Percentiles rank a stretch among this genome's conserved stretches.
Evolutionary conservation across 2,797 vertebrate genomes (phyloP).

Genomic region (Mormyrus hasselquistii): DNA sequence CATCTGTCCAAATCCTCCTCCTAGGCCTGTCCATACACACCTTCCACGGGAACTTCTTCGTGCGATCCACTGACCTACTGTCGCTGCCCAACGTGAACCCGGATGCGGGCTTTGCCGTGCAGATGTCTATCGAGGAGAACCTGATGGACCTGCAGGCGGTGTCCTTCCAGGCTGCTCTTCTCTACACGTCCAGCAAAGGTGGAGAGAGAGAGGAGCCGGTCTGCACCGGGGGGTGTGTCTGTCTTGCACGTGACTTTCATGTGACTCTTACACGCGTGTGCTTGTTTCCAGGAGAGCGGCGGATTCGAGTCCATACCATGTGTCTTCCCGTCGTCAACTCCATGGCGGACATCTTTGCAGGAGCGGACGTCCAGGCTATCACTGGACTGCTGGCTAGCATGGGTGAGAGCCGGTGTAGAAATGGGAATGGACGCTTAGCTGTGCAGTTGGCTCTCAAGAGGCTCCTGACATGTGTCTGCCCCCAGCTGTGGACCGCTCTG

Average conservation of each 20-base stretch:
- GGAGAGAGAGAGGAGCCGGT: not conserved
- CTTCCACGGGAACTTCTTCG: conserved; percentile 98
- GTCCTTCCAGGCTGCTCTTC: conserved; percentile 91
- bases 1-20: not conserved
- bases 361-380: conserved; percentile 91
- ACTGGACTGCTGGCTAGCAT: conserved; percentile 85
- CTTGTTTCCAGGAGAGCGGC: conserved; percentile 72
- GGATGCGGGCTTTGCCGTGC: conserved; percentile 89
- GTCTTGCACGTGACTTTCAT: not conserved
- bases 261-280: not conserved
- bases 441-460: not conserved
- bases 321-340: conserved; percentile 89
- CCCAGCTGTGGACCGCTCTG: conserved; percentile 81
- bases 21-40: conserved; percentile 95
- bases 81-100: conserved; percentile 93
- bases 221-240: not conserved
- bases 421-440: not conserved
- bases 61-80: conserved; percentile 87
- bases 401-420: conserved; percentile 62
- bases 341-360: conserved; percentile 83
- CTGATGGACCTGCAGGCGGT: conserved; percentile 86
- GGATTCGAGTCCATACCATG: conserved; percentile 93
- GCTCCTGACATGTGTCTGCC: not conserved
- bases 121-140: conserved; percentile 95
- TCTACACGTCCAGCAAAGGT: conserved; percentile 98